Percentiles rank a stretch among this genome's conserved stretches.
These are phyloP conservation scores for Tetragonula carbonaria DNA, from an alignment of 2,888 invertebrate genomes.

Conservation along the genomic window DNA sequence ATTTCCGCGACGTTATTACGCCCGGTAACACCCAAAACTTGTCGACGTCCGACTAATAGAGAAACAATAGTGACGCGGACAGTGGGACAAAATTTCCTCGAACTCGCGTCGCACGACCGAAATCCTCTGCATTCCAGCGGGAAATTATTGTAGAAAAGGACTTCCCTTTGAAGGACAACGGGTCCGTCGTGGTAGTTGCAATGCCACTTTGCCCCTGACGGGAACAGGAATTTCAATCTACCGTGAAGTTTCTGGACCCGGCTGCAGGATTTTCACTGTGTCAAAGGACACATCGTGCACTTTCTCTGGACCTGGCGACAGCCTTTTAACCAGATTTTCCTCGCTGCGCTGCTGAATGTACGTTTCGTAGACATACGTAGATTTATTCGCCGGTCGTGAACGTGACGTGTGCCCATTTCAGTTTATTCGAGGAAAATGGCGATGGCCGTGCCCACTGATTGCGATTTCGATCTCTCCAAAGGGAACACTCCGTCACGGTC, in stretches of 20 bases:
- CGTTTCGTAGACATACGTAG: neutral
- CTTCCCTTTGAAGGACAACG: slow-evolving; percentile 13
- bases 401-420: neutral
- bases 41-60: neutral
- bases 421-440: neutral
- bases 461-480: neutral
- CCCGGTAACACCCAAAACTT: neutral
- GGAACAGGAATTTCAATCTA: slow-evolving; percentile 42
- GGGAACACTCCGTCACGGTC: neutral
- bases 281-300: slow-evolving; percentile 20
- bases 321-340: neutral
- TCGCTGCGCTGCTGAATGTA: too few species aligned
- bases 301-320: slow-evolving; percentile 28
- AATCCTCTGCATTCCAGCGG: neutral
- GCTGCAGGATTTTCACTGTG: slow-evolving; percentile 22
- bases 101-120: neutral
- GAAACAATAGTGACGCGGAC: neutral
- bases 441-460: neutral
- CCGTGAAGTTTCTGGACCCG: slow-evolving; percentile 51
- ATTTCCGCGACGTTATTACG: neutral
- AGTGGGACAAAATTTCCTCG: slow-evolving; percentile 14
- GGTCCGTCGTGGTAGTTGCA: neutral
- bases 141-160: slow-evolving; percentile 5
- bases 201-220: slow-evolving; percentile 3
- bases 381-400: neutral